Percentiles rank a stretch among this genome's conserved stretches.
These are phyloP conservation scores for Nannoperca obscura DNA, from an alignment of 2,797 vertebrate species.

Conservation along the genomic window DNA sequence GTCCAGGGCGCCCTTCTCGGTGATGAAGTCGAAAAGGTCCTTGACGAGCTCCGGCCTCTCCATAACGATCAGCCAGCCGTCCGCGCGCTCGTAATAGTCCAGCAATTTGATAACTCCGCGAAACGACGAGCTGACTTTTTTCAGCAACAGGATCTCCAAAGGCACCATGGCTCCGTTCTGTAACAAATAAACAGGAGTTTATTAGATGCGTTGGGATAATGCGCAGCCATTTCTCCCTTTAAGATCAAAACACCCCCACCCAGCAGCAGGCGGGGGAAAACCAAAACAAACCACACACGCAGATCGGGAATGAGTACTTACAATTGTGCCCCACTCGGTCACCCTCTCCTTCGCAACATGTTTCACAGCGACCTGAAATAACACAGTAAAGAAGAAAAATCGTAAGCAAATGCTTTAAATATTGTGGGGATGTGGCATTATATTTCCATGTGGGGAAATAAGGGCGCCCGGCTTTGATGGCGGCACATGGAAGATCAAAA, in stretches of 20 bases:
- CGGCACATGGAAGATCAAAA: slow-evolving; percentile 69
- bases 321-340: slow-evolving; percentile 93
- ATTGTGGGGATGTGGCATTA: rapidly evolving
- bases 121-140: slow-evolving; percentile 95
- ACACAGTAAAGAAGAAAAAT: neutral
- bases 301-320: slow-evolving; percentile 80
- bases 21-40: slow-evolving; percentile 98
- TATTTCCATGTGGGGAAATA: neutral
- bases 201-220: neutral
- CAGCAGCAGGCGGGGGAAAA: slow-evolving; percentile 13
- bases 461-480: slow-evolving; percentile 37
- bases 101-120: slow-evolving; percentile 95
- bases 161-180: slow-evolving; percentile 93
- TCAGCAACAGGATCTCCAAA: slow-evolving; percentile 94
- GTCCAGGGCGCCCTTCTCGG: slow-evolving; percentile 95
- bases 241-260: slow-evolving; percentile 18
- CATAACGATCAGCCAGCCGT: slow-evolving; percentile 96
- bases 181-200: neutral
- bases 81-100: slow-evolving; percentile 96
- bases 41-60: slow-evolving; percentile 95
- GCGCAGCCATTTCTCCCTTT: neutral
- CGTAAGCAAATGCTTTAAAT: neutral
- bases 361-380: slow-evolving; percentile 92
- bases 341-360: slow-evolving; percentile 95
- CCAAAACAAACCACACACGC: slow-evolving; percentile 73